Base-by-base conservation (phyloP, 2,888 invertebrate genomes). In the Phaedon cochleariae region DNA sequence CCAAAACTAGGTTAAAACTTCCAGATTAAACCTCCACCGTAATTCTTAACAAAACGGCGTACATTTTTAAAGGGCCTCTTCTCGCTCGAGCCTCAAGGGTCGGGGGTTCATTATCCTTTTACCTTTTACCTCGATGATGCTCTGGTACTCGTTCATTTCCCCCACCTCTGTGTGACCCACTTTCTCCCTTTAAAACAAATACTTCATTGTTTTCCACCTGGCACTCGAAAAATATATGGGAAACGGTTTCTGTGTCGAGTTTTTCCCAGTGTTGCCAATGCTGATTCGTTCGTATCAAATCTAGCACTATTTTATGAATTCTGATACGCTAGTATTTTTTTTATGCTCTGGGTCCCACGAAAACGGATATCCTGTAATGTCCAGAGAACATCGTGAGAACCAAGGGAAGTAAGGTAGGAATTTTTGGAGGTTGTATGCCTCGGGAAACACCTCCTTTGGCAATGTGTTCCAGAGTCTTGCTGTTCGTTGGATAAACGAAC, bases 21-120 rank as follows among this genome's bases (percentile, higher is more conserved):
- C 37, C 10, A 57, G 29, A 57, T 57, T 55, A 55, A 55, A 37
- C 55, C 55, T 37, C 41, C 41, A 55, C 7, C 20, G 46, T 57
- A 45, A 62, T 62, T 62, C 57, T 61, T 65, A 55, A 65, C 60
- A 61, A 61, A 60, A 61, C 65, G 60, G 49, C 65, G 65, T 60
- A 45, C 41, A 61, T 54, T 65, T 65, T 59, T 51, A 54, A 41
- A 62, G 59, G 54, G 59, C 59, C 65, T 59, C 65, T 65, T 48
- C 65, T 65, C 49, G 62, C 62, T 26, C 58, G 49, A 65, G 52
- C 34, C 62, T 62, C 59, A 41, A 65, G 62, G 65, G 49, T 18
- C 26, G 12, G 63, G 64, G 65, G 69, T 69, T 69, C 69, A 64
- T 69, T 69, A 69, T 67, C 69, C 69, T 67, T 69, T 67, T 57